phyloP scores from a whole-genome alignment of 37 sponge, comb jelly and placozoan genomes.

The Crambe crambe region DNA sequence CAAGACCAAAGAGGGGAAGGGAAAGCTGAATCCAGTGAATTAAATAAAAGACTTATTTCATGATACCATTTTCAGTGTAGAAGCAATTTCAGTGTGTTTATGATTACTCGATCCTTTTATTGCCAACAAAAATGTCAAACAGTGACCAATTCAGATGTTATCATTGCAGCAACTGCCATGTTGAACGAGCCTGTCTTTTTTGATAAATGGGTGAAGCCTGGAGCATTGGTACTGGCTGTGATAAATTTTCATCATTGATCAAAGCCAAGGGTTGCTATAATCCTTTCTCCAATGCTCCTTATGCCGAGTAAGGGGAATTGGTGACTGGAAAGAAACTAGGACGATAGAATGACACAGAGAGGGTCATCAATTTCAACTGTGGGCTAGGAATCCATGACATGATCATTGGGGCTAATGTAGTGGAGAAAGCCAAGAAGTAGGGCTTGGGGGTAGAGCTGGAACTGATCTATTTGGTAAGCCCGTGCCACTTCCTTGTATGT shows the following conservation, averaged over 20 bases:
- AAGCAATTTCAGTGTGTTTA: too few species aligned
- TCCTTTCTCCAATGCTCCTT: background rate
- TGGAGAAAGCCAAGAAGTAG: conserved; percentile 29
- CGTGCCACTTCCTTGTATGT: conserved; percentile 26
- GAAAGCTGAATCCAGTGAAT: too few species aligned
- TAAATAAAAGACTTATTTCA: too few species aligned
- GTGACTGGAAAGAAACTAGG: conserved; percentile 29
- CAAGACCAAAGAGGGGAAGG: too few species aligned
- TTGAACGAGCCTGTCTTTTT: conserved; percentile 18
- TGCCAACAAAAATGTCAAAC: too few species aligned
- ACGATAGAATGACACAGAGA: conserved; percentile 20
- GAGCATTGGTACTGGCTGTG: conserved; percentile 25
- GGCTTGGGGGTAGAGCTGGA: conserved; percentile 21
- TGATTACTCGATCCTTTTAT: too few species aligned
- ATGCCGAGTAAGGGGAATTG: conserved; percentile 35
- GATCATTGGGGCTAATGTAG: background rate
- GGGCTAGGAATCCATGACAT: conserved; percentile 45
- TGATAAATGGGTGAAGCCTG: conserved; percentile 47
- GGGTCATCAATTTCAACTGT: conserved; percentile 23
- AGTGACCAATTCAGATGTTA: conserved; percentile 30
- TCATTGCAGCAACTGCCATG: conserved; percentile 22
- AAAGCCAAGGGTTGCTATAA: background rate
- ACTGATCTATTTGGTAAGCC: background rate
- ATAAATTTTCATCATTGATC: background rate
- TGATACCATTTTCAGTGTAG: too few species aligned